These are phyloP conservation scores for Macrophya alboannulata DNA, from an alignment of 2,888 invertebrate genomes.

Conservation along the genomic window DNA sequence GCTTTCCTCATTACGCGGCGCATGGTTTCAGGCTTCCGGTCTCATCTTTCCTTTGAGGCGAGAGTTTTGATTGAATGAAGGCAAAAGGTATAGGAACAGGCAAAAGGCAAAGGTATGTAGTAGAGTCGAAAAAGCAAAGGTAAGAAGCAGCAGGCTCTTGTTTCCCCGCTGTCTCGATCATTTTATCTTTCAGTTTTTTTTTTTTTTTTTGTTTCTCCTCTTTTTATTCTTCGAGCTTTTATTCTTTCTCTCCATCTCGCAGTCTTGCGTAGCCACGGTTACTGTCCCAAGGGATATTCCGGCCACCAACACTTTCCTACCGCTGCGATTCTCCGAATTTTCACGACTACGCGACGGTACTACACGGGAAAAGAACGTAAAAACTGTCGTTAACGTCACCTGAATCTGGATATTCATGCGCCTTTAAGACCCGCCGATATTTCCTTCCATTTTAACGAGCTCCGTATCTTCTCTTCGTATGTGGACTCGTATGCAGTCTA, in stretches of 20 bases:
- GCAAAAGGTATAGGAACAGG: slow-evolving; percentile 67
- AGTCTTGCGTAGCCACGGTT: slow-evolving; percentile 25
- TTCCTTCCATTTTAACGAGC: neutral
- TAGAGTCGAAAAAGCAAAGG: slow-evolving; percentile 54
- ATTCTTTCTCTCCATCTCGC: slow-evolving; percentile 38
- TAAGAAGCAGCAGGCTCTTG: slow-evolving; percentile 64
- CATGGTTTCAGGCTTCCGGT: slow-evolving; percentile 69
- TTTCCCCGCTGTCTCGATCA: slow-evolving; percentile 70
- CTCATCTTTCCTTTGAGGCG: slow-evolving; percentile 72
- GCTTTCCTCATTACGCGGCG: slow-evolving; percentile 73
- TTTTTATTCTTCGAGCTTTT: slow-evolving; percentile 26
- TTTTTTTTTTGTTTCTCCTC: slow-evolving; percentile 53
- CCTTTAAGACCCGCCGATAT: neutral
- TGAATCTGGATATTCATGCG: slow-evolving; percentile 35
- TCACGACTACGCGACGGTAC: neutral
- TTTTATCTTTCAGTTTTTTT: slow-evolving; percentile 63
- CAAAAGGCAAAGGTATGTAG: slow-evolving; percentile 42
- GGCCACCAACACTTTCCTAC: slow-evolving; percentile 30
- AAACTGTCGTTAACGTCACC: slow-evolving; percentile 32
- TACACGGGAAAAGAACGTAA: slow-evolving; percentile 36
- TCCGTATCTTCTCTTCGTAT: neutral
- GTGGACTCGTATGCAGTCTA: neutral
- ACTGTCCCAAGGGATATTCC: slow-evolving; percentile 25
- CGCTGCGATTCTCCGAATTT: slow-evolving; percentile 27
- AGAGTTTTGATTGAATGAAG: slow-evolving; percentile 73